Conservation (phyloP, 2,113 vertebrate species). For the Tiliqua scincoides region DNA sequence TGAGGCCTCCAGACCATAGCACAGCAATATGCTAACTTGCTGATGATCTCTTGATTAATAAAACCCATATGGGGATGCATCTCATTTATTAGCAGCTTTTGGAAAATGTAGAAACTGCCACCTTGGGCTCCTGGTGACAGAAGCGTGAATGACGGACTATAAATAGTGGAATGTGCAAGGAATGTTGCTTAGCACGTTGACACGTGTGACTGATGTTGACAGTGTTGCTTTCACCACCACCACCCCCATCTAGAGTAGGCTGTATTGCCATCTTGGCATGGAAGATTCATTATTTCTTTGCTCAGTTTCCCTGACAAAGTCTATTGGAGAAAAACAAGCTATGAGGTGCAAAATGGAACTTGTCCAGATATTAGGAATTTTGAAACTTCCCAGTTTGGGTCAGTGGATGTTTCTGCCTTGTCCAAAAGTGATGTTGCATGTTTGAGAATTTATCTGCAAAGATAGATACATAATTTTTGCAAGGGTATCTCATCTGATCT, state of each 20-base stretch:
- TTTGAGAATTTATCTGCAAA: no score
- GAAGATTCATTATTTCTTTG: conserved; percentile 27
- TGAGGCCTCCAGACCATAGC: neutral
- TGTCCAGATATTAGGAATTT: neutral
- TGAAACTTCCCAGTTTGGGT: neutral
- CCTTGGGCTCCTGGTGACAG: conserved; percentile 24
- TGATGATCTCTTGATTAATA: neutral
- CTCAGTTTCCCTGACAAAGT: neutral
- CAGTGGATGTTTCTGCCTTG: neutral
- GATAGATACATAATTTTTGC: neutral
- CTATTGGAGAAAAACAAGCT: neutral
- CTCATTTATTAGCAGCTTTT: neutral
- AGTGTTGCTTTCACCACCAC: neutral
- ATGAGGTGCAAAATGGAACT: neutral
- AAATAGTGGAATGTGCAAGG: conserved; percentile 59
- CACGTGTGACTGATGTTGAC: conserved; percentile 34
- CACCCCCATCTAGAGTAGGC: neutral
- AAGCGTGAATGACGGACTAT: conserved; percentile 44
- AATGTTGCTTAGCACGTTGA: conserved; percentile 52
- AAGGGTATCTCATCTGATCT: no score
- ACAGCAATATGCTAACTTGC: neutral
- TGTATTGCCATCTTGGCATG: conserved; percentile 9
- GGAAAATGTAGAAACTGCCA: neutral
- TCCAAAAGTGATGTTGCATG: neutral
- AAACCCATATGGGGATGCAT: neutral